Base-by-base conservation (phyloP, 2,888 invertebrate species). In the Xestoiulus laeticollis region DNA sequence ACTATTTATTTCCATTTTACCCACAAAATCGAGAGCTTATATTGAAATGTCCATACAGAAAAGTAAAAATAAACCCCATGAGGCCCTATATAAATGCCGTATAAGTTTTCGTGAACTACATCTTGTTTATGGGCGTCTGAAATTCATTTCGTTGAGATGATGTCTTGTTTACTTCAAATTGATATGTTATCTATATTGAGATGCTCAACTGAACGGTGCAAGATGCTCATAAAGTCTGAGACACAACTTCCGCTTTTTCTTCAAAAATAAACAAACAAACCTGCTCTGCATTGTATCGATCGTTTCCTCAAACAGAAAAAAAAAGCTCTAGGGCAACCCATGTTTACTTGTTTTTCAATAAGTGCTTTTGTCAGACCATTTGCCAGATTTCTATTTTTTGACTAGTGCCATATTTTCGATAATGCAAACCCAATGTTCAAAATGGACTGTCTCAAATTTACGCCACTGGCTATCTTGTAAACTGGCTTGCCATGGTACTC, bases 161-260 rank as follows among this genome's bases (percentile, higher is more conserved):
- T 59, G 22, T 59, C 59, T 22, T 59, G 16, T 6, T 16, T 6
- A 22, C 33, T 59, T 22, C 22, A 59, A n/a, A 22, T 22, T 10
- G 8, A 59, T 38, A 78, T 30, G 14, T 2, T 30, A 6, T 14
- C 78, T 14, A 12, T 14, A 4, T 10, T 30, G 78, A 14, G 78
- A 30, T 30, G 78, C 30, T 78, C 78, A 22, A 78, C 30, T 78
- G 30, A 22, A 78, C 14, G 30, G 26, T 30, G 78, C 14, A 30
- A 78, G 30, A 78, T 26, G 30, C 26, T 78, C 78, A 78, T 78
- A 78, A 78, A 78, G 78, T 78, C 78, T 10, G 78, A 78, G 30
- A 78, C 53, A n/a, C 53, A n/a, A 59, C 53, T 59, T 59, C 53
- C 59, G 48, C 59, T n/a, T 68, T 78, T 78, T 12, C 78, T 68